A percentile compares a stretch with the other conserved stretches of the same genome.
These are phyloP conservation scores for Hydropsyche tenuis DNA, from an alignment of 1,140 invertebrate species.

Conservation along the genomic window DNA sequence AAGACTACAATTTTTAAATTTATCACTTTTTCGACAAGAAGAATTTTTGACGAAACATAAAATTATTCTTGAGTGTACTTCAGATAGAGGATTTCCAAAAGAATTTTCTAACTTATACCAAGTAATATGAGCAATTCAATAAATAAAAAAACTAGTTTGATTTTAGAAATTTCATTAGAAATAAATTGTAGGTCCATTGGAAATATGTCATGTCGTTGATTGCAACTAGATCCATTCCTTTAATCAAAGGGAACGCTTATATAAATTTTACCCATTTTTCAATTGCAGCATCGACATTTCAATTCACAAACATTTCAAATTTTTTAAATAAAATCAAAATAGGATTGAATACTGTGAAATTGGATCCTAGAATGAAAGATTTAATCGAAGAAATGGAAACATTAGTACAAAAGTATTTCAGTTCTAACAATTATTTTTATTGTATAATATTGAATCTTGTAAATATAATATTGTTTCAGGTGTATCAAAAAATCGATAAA, in stretches of 20 bases:
- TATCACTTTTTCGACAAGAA: conserved; percentile 24
- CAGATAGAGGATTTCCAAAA: background rate
- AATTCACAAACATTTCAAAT: background rate
- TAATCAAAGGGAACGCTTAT: conserved; percentile 24
- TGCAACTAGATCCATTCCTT: background rate
- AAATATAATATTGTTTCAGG: background rate
- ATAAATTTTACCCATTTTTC: conserved; percentile 1
- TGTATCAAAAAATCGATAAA: background rate
- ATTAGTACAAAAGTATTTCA: conserved; percentile 28
- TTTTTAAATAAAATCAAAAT: conserved; percentile 2
- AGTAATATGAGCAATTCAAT: conserved; percentile 34
- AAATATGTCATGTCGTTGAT: conserved; percentile 23
- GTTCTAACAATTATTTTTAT: too few relatives aligned
- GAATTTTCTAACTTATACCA: conserved; percentile 2
- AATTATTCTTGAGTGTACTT: background rate
- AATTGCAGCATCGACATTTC: background rate
- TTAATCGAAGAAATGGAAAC: conserved; percentile 20
- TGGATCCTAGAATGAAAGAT: conserved; percentile 27
- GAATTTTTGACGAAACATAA: conserved; percentile 31
- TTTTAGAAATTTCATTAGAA: background rate
- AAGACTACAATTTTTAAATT: conserved; percentile 27
- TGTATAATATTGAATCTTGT: too few relatives aligned
- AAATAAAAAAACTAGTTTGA: background rate
- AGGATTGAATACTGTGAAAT: background rate
- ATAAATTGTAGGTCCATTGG: background rate